These are phyloP conservation scores for Melieria crassipennis DNA, from an alignment of 2,888 invertebrate genomes.

Conservation along the genomic window DNA sequence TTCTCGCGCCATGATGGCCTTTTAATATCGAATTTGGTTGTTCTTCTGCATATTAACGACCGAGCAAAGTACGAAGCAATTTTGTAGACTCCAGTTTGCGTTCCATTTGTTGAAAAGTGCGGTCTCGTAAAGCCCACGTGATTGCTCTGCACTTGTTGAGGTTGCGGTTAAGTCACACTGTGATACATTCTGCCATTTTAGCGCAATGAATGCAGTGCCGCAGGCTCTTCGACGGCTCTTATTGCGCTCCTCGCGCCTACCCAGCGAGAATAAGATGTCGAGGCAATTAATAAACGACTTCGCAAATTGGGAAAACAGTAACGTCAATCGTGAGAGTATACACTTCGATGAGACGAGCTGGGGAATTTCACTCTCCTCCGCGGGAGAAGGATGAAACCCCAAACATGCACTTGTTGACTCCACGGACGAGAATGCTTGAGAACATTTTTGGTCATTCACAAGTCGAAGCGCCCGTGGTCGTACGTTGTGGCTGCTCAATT, in stretches of 20 bases:
- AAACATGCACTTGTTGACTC: no score
- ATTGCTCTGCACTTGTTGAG: conserved; percentile 7
- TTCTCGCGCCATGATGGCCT: neutral
- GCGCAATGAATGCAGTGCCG: neutral
- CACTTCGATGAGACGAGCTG: no score
- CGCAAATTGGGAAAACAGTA: no score
- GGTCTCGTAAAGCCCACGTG: conserved; percentile 22
- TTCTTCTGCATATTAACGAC: neutral
- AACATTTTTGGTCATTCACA: no score
- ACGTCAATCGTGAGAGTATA: no score
- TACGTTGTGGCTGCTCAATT: conserved; percentile 14
- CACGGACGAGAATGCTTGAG: no score
- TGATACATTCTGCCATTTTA: conserved; percentile 23
- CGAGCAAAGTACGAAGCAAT: conserved; percentile 1
- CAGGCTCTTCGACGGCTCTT: neutral
- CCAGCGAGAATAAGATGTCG: no score
- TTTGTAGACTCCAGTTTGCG: conserved; percentile 5
- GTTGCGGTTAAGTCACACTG: conserved; percentile 2
- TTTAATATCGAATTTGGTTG: neutral
- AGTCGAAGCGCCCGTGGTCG: neutral
- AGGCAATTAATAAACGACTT: no score
- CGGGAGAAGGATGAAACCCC: no score
- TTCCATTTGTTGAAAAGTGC: conserved; percentile 1
- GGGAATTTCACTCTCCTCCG: no score
- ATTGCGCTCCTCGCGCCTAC: no score